These are phyloP conservation scores for Cheilosia soror DNA, from an alignment of 2,888 invertebrate genomes.

Conservation along the genomic window DNA sequence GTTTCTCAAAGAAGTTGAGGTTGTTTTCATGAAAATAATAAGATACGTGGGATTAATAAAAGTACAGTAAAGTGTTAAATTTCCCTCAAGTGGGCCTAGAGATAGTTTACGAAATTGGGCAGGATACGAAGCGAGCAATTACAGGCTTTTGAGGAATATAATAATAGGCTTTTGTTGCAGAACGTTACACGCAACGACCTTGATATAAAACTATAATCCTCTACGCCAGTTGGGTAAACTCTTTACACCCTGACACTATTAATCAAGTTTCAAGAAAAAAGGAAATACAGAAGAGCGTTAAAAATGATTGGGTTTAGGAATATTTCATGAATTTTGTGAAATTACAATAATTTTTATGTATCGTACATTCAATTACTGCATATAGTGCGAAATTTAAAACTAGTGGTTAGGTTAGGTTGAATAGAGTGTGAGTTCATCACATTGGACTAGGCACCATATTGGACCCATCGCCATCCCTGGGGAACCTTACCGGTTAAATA, in stretches of 20 bases:
- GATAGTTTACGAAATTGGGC: neutral
- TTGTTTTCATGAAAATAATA: conserved; percentile 2
- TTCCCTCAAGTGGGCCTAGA: neutral
- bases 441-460: too few species aligned
- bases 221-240: neutral
- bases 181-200: neutral
- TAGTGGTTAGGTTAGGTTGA: too few species aligned
- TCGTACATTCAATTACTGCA: too few species aligned
- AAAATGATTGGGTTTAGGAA: too few species aligned
- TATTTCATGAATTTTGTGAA: too few species aligned
- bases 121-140: neutral
- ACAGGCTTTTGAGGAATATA: neutral
- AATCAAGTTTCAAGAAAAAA: neutral
- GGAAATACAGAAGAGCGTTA: too few species aligned
- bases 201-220: neutral
- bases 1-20: neutral
- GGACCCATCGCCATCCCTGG: too few species aligned
- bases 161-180: neutral
- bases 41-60: conserved; percentile 1
- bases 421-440: too few species aligned
- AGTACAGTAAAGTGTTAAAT: conserved; percentile 14
- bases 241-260: neutral
- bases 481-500: too few species aligned
- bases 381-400: too few species aligned
- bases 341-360: too few species aligned